A percentile compares a stretch with the other conserved stretches of the same genome.
Conservation (phyloP, 2,888 invertebrate genomes). For the Lasioglossum figueresi region DNA sequence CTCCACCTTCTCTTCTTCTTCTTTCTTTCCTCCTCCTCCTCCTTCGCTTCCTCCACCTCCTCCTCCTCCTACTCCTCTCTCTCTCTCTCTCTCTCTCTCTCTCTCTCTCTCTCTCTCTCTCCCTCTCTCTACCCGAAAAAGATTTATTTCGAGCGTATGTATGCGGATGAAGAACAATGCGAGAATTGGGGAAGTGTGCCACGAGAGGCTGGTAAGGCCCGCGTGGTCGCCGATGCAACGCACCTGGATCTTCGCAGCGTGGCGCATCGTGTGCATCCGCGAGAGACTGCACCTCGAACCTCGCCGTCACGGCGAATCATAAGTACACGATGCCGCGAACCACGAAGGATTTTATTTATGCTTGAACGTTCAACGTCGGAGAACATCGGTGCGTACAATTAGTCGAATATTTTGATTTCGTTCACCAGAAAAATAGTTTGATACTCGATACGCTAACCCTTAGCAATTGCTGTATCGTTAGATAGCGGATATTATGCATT, state of each 20-base stretch:
- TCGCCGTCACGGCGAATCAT: conserved; percentile 17
- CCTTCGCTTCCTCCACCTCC: too few species aligned
- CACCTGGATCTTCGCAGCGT: conserved; percentile 61
- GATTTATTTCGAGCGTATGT: conserved; percentile 66
- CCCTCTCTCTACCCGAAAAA: conserved; percentile 6
- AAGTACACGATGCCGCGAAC: conserved; percentile 9
- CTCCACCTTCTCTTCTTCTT: neutral
- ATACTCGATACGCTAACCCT: too few species aligned
- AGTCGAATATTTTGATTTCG: too few species aligned
- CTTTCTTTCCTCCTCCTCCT: neutral
- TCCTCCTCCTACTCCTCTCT: too few species aligned
- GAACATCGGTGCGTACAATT: too few species aligned
- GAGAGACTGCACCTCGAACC: neutral
- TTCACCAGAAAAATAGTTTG: neutral
- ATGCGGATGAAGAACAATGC: conserved; percentile 74
- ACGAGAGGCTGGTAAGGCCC: conserved; percentile 55
- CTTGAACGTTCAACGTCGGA: neutral
- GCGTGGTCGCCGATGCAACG: conserved; percentile 32
- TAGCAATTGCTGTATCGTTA: too few species aligned
- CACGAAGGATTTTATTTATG: neutral
- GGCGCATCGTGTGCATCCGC: conserved; percentile 40
- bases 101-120: neutral
- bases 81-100: too few species aligned
- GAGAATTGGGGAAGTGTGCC: conserved; percentile 80
- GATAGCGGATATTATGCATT: too few species aligned